A percentile compares a stretch with the other conserved stretches of the same genome.
Conservation (phyloP, 2,113 vertebrate species). For the Nansenia antarctica region DNA sequence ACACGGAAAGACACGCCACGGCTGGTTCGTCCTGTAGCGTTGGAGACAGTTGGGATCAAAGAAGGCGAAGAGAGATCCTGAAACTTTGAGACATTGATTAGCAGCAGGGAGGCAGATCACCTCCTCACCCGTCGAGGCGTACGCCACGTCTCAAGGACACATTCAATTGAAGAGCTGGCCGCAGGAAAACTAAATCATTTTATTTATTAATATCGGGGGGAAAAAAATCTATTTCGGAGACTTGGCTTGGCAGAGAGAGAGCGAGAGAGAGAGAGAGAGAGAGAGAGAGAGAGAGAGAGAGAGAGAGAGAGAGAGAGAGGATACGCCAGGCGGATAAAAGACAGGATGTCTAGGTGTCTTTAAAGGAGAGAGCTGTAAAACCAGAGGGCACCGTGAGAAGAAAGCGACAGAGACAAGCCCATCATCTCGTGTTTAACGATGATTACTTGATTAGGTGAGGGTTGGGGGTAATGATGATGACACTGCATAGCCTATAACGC, state of each 20-base stretch:
- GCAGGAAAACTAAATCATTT: conserved; percentile 8
- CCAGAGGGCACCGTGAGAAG: too few relatives aligned
- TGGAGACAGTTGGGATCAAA: conserved; percentile 11
- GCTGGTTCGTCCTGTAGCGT: conserved; percentile 20
- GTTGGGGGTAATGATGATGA: too few relatives aligned
- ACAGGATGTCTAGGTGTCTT: too few relatives aligned
- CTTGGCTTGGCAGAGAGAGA: conserved; percentile 14
- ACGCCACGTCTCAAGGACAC: conserved; percentile 51
- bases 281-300: not conserved
- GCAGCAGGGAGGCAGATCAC: conserved; percentile 44
- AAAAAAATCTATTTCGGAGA: conserved; percentile 37
- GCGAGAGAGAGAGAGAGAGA: conserved; percentile 8
- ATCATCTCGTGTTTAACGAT: too few relatives aligned
- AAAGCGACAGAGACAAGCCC: too few relatives aligned
- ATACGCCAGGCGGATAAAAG: too few relatives aligned
- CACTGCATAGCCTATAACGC: too few relatives aligned
- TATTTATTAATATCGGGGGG: conserved; percentile 41
- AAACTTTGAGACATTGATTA: conserved; percentile 43
- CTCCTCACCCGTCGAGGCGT: conserved; percentile 22
- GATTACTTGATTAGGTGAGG: too few relatives aligned
- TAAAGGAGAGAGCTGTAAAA: too few relatives aligned
- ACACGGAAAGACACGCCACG: not conserved
- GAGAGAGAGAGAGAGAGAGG: not conserved
- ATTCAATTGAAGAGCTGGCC: conserved; percentile 39
- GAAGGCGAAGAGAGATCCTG: conserved; percentile 22